Percentiles rank a stretch among this genome's conserved stretches.
Conservation (phyloP, 2,113 vertebrate species). For the Caranx ignobilis region DNA sequence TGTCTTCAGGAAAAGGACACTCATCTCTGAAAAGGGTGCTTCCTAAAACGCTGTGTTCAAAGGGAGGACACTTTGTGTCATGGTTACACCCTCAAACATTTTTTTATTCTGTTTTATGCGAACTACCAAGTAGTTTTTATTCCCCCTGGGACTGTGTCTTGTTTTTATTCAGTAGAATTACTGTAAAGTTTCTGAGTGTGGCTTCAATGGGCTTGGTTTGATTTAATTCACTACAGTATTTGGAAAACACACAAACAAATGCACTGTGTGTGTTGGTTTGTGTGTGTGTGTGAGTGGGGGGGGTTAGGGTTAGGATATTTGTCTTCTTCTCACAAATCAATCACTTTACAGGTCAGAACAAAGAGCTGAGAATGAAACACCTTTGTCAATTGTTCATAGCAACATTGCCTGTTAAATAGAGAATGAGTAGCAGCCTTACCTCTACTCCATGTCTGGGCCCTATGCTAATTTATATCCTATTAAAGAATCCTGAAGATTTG, state of each 20-base stretch:
- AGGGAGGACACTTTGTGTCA: not conserved
- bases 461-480: slow-evolving; percentile 57
- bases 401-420: slow-evolving; percentile 24
- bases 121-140: not conserved
- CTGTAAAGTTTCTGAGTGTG: not conserved
- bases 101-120: too few species aligned
- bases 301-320: too few species aligned
- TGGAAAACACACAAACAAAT: not conserved
- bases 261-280: not conserved
- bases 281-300: too few species aligned
- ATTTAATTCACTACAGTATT: not conserved
- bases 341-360: slow-evolving; percentile 18
- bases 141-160: not conserved
- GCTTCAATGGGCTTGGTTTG: not conserved
- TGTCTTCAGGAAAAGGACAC: not conserved
- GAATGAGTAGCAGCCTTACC: slow-evolving; percentile 11
- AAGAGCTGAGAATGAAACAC: slow-evolving; percentile 60
- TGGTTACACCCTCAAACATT: not conserved
- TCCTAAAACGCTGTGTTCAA: not conserved
- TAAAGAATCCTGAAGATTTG: slow-evolving; percentile 33
- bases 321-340: slow-evolving; percentile 27
- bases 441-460: slow-evolving; percentile 40
- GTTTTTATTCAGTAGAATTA: not conserved
- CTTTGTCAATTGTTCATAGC: slow-evolving; percentile 25
- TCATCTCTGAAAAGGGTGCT: not conserved